These are phyloP conservation scores for Cariama cristata DNA, from an alignment of 2,113 vertebrate genomes.

Conservation along the genomic window DNA sequence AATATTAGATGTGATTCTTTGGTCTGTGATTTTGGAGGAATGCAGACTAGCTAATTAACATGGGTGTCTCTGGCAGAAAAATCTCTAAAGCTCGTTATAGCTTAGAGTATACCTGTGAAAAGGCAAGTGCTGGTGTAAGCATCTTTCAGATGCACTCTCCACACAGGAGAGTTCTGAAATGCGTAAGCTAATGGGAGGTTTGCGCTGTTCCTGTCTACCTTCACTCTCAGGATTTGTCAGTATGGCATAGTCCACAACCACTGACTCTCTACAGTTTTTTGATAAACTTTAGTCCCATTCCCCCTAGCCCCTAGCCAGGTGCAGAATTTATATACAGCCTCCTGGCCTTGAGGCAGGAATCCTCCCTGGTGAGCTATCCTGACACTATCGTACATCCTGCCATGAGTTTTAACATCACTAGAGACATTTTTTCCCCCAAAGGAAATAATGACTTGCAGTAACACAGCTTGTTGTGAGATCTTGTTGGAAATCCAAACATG, in stretches of 20 bases:
- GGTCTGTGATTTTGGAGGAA: not conserved
- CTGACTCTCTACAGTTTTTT: not conserved
- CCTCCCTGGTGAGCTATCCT: conserved; percentile 18
- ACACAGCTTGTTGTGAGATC: conserved; percentile 68
- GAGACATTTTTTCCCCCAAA: conserved; percentile 21
- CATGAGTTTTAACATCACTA: conserved; percentile 43
- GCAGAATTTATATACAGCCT: conserved; percentile 5
- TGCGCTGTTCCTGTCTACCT: not conserved
- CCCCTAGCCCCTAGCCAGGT: not conserved
- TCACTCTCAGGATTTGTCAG: not conserved
- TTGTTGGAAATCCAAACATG: conserved; percentile 74
- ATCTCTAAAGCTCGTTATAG: not conserved
- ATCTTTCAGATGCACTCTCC: not conserved
- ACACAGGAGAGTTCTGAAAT: not conserved
- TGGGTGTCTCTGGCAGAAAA: not conserved
- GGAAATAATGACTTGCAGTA: conserved; percentile 71
- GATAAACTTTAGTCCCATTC: not conserved
- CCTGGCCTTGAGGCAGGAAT: conserved; percentile 57
- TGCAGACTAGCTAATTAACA: not conserved
- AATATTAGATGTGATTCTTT: not conserved
- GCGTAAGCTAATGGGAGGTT: not conserved
- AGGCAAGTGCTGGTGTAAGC: not conserved
- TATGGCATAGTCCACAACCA: not conserved
- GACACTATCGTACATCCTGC: conserved; percentile 53
- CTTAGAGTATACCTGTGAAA: not conserved